A percentile compares a stretch with the other conserved stretches of the same genome.
These are phyloP conservation scores for Lethenteron camtschaticum DNA, from an alignment of 2,113 vertebrate genomes.

Conservation along the genomic window DNA sequence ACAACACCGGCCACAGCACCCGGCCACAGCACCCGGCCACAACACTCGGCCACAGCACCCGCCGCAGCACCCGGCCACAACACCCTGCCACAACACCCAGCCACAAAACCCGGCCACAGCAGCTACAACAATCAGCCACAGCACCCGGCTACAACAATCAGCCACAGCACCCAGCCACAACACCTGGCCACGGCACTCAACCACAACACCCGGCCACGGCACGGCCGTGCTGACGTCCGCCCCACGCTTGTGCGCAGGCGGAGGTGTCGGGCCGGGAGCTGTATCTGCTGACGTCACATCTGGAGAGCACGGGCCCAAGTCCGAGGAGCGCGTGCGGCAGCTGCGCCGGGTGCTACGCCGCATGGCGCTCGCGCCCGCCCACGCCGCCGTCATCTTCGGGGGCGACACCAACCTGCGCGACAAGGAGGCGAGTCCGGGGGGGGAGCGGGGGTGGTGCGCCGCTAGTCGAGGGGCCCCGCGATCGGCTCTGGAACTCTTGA, in stretches of 20 bases:
- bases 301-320: conserved; percentile 64
- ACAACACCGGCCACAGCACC: not conserved
- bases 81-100: not conserved
- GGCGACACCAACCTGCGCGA: conserved; percentile 87
- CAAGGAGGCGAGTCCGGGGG: conserved; percentile 30
- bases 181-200: not conserved
- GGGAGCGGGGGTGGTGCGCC: not conserved
- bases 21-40: not conserved
- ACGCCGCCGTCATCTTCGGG: conserved; percentile 55
- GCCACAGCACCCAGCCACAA: too few species aligned
- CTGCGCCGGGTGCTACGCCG: conserved; percentile 31
- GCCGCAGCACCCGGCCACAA: too few species aligned
- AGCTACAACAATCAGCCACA: too few species aligned
- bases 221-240: not conserved
- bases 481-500: not conserved
- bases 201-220: not conserved
- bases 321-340: conserved; percentile 46
- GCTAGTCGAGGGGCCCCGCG: not conserved
- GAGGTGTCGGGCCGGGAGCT: conserved; percentile 37
- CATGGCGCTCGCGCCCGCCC: conserved; percentile 32
- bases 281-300: conserved; percentile 73
- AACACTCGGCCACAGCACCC: not conserved
- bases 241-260: conserved; percentile 23
- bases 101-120: not conserved
- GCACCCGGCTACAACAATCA: too few species aligned